Percentiles rank a stretch among this genome's conserved stretches.
phyloP scores from a whole-genome alignment of 2,113 vertebrate species.

The Carassius carassius region DNA sequence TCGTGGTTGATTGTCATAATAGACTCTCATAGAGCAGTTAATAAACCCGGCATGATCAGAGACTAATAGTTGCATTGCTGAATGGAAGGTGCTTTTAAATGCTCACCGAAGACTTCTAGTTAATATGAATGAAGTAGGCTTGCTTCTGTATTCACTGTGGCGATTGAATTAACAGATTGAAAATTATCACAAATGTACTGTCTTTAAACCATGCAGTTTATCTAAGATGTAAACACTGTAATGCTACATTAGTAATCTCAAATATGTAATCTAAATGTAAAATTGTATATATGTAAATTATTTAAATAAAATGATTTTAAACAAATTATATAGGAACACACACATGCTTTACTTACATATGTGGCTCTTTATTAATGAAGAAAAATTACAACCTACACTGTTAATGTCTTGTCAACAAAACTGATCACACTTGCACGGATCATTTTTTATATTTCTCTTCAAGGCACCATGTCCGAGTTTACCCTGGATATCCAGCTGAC shows the following conservation, averaged over 20 bases:
- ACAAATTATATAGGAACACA: background rate
- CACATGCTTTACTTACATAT: background rate
- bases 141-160: background rate
- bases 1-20: background rate
- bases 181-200: background rate
- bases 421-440: background rate
- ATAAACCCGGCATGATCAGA: background rate
- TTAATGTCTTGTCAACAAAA: background rate
- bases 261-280: background rate
- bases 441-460: background rate
- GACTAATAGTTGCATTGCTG: background rate
- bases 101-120: background rate
- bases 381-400: background rate
- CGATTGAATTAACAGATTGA: background rate
- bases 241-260: background rate
- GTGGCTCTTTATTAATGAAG: background rate
- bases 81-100: slow-evolving; percentile 1
- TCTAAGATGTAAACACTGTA: background rate
- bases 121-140: background rate
- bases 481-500: slow-evolving; percentile 78
- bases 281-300: background rate
- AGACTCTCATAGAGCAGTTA: background rate
- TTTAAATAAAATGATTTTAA: background rate
- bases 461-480: slow-evolving; percentile 72
- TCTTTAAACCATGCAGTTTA: background rate